Base-by-base conservation (phyloP, 2,888 invertebrate species). In the Leptinotarsa haldemani region DNA sequence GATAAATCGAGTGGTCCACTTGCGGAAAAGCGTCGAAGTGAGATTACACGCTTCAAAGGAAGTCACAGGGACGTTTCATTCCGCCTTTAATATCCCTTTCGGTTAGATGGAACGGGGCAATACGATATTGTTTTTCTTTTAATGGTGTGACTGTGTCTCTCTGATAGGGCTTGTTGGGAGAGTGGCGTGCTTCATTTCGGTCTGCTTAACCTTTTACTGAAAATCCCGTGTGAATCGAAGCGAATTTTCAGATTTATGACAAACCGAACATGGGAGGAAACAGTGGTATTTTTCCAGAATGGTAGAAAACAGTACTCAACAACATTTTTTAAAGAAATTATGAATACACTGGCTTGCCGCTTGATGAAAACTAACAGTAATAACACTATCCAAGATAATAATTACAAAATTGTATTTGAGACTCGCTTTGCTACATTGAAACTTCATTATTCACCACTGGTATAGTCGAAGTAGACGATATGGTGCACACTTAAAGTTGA, bases 11-110 rank as follows among this genome's bases (percentile, higher is more conserved):
- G 52, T 12, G 56, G 20, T 22, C 20, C 56, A 22, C 20, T 25
- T 9, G 15, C 56, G 56, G 22, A 22, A 56, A 56, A 25, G 56
- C 22, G 56, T 22, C 22, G 56, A 56, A 56, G 56, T 56, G 56
- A 22, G 25, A 56, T 56, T 56, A 56, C 56, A 22, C 22, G 56
- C 20, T 56, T 56, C 56, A 56, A 56, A 22, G 22, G 56, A 56
- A 56, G 56, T 56, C 56, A 22, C 22, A 22, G 4, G 22, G 15
- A 22, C 20, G 22, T 56, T 56, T 56, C 15, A 56, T 56, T 56
- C 22, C 56, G 56, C 22, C 56, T 22, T 25, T 56, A 15, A 22
- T 22, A 56, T 20, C 56, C 22, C 22, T 56, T 56, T 56, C 13
- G 56, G 56, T 56, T 20, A 22, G 56, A 13, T 22, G 22, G 20